Evolutionary conservation across 2,888 invertebrate genomes (phyloP).

Genomic region (Brachylomia viminalis): DNA sequence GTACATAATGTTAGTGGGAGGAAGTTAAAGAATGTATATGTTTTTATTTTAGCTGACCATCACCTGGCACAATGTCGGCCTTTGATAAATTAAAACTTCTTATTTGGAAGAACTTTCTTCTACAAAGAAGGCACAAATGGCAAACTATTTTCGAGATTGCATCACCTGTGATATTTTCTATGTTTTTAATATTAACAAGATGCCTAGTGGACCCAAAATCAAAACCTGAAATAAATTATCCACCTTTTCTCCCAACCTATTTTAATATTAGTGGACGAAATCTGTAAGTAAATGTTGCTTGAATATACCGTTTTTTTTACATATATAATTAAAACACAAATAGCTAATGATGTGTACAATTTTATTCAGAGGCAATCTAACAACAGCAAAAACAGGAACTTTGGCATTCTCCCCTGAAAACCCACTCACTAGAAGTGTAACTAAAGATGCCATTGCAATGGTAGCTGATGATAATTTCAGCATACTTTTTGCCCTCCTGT

Average conservation of each 20-base stretch:
- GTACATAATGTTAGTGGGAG: not conserved
- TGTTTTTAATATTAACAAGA: conserved; percentile 93
- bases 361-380: conserved; percentile 81
- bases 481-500: conserved; percentile 80
- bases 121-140: conserved; percentile 93
- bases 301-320: no score
- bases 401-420: conserved; percentile 87
- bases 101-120: conserved; percentile 95
- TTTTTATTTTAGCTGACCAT: conserved; percentile 56
- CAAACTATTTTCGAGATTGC: conserved; percentile 93
- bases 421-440: conserved; percentile 81
- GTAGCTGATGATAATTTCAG: conserved; percentile 85
- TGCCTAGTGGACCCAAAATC: conserved; percentile 92
- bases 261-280: conserved; percentile 83
- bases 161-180: conserved; percentile 92
- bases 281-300: conserved; percentile 78
- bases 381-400: conserved; percentile 82
- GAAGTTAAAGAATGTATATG: not conserved
- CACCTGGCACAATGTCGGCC: conserved; percentile 78
- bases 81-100: conserved; percentile 92
- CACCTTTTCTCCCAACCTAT: conserved; percentile 84
- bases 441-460: conserved; percentile 82
- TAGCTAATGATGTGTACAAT: conserved; percentile 12
- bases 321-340: not conserved
- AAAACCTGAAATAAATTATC: conserved; percentile 80